These are phyloP conservation scores for Papilio protenor DNA, from an alignment of 2,888 invertebrate species.

Conservation along the genomic window DNA sequence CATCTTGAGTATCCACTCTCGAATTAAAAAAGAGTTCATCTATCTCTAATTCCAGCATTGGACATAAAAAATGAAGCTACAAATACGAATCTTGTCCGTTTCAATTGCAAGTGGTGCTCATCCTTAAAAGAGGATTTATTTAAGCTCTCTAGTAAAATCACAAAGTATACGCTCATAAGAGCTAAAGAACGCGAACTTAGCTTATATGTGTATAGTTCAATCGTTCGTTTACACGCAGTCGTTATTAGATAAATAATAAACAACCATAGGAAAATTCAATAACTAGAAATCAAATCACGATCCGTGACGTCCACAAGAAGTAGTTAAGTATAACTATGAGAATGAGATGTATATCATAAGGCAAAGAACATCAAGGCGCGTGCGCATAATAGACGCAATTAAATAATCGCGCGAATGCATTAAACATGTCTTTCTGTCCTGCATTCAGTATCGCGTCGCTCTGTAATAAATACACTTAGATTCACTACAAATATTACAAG, in stretches of 20 bases:
- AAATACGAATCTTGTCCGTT: no score
- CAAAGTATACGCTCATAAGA: background rate
- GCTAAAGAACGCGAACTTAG: background rate
- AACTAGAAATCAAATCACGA: background rate
- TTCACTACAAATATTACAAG: background rate
- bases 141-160: no score
- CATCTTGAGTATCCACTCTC: background rate
- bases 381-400: conserved; percentile 56
- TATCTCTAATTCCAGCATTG: no score
- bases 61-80: no score
- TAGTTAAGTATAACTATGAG: background rate
- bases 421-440: conserved; percentile 48
- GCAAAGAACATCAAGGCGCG: conserved; percentile 35
- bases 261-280: conserved; percentile 16
- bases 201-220: background rate
- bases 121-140: no score
- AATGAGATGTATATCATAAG: conserved; percentile 22
- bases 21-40: background rate
- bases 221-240: background rate
- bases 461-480: background rate
- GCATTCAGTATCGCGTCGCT: no score
- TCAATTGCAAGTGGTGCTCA: no score
- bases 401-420: conserved; percentile 56
- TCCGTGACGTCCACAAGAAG: conserved; percentile 8
- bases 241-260: background rate